Evolutionary conservation across 2,113 vertebrate genomes (phyloP).

Genomic region (Neomonachus schauinslandi): DNA sequence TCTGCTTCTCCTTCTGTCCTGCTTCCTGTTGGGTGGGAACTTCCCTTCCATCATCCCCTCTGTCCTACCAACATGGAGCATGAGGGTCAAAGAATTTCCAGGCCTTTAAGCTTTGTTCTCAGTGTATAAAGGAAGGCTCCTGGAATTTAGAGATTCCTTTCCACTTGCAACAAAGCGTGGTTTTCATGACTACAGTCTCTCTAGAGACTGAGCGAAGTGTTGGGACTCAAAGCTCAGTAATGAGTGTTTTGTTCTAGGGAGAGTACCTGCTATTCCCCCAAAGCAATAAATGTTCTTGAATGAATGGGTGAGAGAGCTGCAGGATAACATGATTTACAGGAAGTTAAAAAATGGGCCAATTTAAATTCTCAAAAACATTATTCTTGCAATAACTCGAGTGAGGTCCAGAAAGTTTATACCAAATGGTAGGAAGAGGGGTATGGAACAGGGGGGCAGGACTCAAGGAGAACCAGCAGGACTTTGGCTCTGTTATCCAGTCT

Average conservation of each 20-base stretch:
- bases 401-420: neutral
- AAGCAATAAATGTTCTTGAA: slow-evolving; percentile 14
- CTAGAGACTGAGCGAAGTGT: neutral
- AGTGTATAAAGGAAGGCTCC: neutral
- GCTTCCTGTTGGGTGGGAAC: neutral
- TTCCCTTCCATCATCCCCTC: neutral
- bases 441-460: neutral
- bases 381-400: neutral
- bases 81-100: neutral
- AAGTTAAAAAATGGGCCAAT: slow-evolving; percentile 39
- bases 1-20: neutral
- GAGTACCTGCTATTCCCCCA: neutral
- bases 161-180: neutral
- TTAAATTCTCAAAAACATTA: slow-evolving; percentile 38
- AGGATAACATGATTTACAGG: neutral
- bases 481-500: neutral
- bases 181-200: neutral
- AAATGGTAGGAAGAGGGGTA: neutral
- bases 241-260: slow-evolving; percentile 24
- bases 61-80: neutral
- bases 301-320: neutral
- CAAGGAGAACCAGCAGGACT: neutral
- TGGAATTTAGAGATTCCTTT: neutral
- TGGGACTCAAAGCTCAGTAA: neutral
- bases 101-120: neutral